These are phyloP conservation scores for Marisa cornuarietis DNA, from an alignment of 1,140 invertebrate genomes.

Conservation along the genomic window DNA sequence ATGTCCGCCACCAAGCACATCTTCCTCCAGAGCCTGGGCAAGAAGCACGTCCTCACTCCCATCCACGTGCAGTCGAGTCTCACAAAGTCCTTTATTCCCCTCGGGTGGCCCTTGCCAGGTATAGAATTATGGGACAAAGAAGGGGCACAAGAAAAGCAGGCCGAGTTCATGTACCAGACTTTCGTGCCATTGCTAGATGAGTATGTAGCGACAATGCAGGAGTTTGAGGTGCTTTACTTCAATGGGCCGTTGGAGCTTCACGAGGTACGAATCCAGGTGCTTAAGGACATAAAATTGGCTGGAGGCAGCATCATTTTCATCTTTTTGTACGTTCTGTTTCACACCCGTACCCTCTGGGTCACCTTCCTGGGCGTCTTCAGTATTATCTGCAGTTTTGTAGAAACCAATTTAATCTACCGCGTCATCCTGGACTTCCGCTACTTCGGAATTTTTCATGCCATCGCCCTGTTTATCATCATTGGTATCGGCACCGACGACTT, in stretches of 20 bases:
- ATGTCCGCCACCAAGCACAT: constrained; percentile 21
- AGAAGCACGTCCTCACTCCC: constrained; percentile 20
- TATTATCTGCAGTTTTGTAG: constrained; percentile 41
- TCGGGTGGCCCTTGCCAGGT: constrained; percentile 6
- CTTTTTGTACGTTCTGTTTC: constrained; percentile 42
- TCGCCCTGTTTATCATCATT: constrained; percentile 52
- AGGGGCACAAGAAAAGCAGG: no score
- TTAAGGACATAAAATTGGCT: constrained; percentile 40
- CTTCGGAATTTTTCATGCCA: constrained; percentile 51
- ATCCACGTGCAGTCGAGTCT: constrained; percentile 19
- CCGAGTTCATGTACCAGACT: constrained; percentile 1
- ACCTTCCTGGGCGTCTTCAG: constrained; percentile 36
- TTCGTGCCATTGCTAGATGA: neutral
- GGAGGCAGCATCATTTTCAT: constrained; percentile 48
- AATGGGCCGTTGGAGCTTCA: constrained; percentile 16
- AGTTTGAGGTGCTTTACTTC: constrained; percentile 34
- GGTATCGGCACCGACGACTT: constrained; percentile 52
- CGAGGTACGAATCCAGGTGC: constrained; percentile 23
- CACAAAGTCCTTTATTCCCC: neutral
- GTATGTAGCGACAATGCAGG: neutral
- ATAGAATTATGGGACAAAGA: neutral
- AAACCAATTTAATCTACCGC: constrained; percentile 46
- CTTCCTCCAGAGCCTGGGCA: constrained; percentile 25
- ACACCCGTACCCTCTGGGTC: constrained; percentile 45
- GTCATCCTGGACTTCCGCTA: constrained; percentile 45